Base-by-base conservation (phyloP, 2,797 vertebrate species). In the Huso huso region DNA sequence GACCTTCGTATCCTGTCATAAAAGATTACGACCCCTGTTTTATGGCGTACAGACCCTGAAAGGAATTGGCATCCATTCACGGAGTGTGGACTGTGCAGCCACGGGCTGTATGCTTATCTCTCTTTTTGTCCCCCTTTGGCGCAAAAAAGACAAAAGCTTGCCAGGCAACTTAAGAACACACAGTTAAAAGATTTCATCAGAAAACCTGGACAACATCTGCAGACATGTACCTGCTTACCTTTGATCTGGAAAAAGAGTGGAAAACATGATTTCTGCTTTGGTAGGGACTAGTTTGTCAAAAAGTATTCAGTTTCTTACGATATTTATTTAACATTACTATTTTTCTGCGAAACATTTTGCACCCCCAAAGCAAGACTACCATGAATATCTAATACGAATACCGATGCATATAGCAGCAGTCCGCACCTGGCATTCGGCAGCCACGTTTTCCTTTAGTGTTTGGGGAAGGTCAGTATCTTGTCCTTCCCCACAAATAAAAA, bases 1-100 rank as follows among this genome's bases (percentile, higher is more conserved):
- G 88, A 89, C 89, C 89, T 87, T 90, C 86, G 88, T 89, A 94
- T 96, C 93, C 94, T 96, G 93, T 93, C 92, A 93, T 96, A 97
- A 98, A 97, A 94, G 91, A 91, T 94, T 95, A 95, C 91, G 90
- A 92, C 92, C 89, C 88, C 79, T 50, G 87, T 95, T 95, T 91
- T 93, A 92, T 93, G 90, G 87, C 87, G 86, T 89, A 85, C 84
- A 87, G 83, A 89, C 88, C 85, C 87, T 68, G 87, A 52, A 85
- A 93, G 89, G 88, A 94, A 81, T 91, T 89, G 86, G 87, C 86
- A 85, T 87, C 81, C 85, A 88, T 95, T 95, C 92, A 91, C 83
- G 90, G 87, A 88, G 90, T 89, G 88, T 86, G 85, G 85, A 81
- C 77, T 76, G 70, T 80, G 75, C 88, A 80, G 86, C 91, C 90